Base-by-base conservation (phyloP, 64 coral and sea anemone species). In the Actinia tenebrosa region DNA sequence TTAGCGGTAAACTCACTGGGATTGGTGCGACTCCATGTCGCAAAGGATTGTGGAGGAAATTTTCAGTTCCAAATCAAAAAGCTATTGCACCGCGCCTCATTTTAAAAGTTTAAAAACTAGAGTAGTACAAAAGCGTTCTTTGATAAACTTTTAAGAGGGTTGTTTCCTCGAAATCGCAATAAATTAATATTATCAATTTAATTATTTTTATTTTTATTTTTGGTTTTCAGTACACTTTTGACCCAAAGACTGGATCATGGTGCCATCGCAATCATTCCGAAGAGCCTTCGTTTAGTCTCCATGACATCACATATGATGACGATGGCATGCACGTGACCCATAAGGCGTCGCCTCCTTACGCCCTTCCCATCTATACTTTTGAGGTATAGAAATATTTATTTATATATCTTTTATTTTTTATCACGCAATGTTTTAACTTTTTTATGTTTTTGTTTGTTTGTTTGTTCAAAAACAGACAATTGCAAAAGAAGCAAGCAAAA, bases 291-390 rank as follows among this genome's bases (percentile, higher is more conserved):
- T 83, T 60, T 80, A 93, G 92, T 77, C 85, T 93, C 42, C 59
- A 93, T 54, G 88, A 93, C 77, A 71, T 93, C 77, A 83, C 71
- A 2, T 93, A 93, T 87, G 92, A 93, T 47, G 78, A 89, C 17
- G 58, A 84, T 86, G 83, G 88, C 9, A 86, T 89, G 2, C 60
- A 82, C 45, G 58, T 89, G 6, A 87, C 43, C 16, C 84, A 85
- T 42, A 19, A 5, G 10, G 60, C 54, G 0, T 5, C 3, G 10
- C n/a, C 84, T 61, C 60, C 60, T 16, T 15, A 63, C 18, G 56
- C 5, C 2, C 54, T 61, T 16, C 84, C 55, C 2, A 63, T 61
- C 23, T 85, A 47, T 43, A 62, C 84, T 19, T 61, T 85, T 11
- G 54, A 59, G 79, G 87, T 46, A 45, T 18, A 18, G n/a, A 69